Percentiles rank a stretch among this genome's conserved stretches.
These are phyloP conservation scores for Dolichoris vasculosae DNA, from an alignment of 1,140 invertebrate species.

Conservation along the genomic window DNA sequence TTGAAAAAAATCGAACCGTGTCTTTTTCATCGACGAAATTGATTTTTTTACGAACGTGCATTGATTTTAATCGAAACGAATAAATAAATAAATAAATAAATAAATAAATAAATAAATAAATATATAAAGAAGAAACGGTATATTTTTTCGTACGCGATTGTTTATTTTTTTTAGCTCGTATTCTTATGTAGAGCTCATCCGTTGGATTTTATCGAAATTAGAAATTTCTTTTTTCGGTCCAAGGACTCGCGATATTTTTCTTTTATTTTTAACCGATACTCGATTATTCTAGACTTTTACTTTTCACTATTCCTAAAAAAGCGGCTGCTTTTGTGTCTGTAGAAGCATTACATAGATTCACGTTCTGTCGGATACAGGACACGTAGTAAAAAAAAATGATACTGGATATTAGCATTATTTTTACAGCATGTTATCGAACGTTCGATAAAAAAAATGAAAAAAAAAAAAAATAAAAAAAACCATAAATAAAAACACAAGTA, in stretches of 20 bases:
- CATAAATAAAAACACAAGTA: conserved; percentile 12
- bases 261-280: background rate
- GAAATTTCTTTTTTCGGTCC: background rate
- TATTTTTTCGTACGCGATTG: background rate
- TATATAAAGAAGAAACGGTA: background rate
- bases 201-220: background rate
- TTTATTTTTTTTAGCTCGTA: background rate
- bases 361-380: conserved; percentile 30
- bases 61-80: background rate
- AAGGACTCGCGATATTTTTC: background rate
- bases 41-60: background rate
- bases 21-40: background rate
- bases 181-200: background rate
- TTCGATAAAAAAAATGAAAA: no score
- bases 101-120: no score
- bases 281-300: background rate
- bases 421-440: conserved; percentile 42
- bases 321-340: conserved; percentile 46
- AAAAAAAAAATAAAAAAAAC: no score
- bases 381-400: conserved; percentile 23
- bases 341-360: conserved; percentile 39
- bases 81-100: no score
- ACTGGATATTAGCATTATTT: conserved; percentile 36
- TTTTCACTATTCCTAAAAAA: conserved; percentile 2
- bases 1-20: background rate